A percentile compares a stretch with the other conserved stretches of the same genome.
Conservation (phyloP, 2,888 invertebrate genomes). For the Anorthoa munda region DNA sequence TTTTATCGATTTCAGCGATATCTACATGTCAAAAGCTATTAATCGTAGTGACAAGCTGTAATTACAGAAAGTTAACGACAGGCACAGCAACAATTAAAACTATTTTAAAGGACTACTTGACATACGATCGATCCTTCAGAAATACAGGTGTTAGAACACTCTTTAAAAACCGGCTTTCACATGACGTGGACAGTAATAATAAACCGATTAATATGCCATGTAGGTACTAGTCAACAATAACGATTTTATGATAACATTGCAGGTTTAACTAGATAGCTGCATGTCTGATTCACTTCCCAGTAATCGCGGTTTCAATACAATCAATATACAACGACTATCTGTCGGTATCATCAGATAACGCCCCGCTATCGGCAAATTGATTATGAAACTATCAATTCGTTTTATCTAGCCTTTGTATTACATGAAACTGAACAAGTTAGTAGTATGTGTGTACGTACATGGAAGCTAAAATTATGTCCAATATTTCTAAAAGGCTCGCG, state of each 20-base stretch:
- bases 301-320: conserved; percentile 33
- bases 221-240: neutral
- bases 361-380: conserved; percentile 53
- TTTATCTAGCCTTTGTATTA: conserved; percentile 25
- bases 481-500: neutral
- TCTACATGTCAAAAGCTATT: neutral
- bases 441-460: neutral
- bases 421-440: conserved; percentile 24
- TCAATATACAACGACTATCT: conserved; percentile 37
- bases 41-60: neutral
- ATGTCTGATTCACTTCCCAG: conserved; percentile 20
- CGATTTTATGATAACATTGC: neutral
- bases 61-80: conserved; percentile 14
- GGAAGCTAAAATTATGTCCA: conserved; percentile 9
- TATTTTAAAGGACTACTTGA: conserved; percentile 11
- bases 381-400: conserved; percentile 43
- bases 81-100: conserved; percentile 4
- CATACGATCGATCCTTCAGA: neutral
- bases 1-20: too few species aligned
- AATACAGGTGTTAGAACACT: neutral
- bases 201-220: neutral
- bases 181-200: neutral
- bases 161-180: neutral
- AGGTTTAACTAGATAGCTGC: conserved; percentile 24
- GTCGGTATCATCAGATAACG: conserved; percentile 45